Evolutionary conservation across 1,140 invertebrate genomes (phyloP), one percentile per base, ranked within the genome.

Genomic region (Eumeta japonica): DNA sequence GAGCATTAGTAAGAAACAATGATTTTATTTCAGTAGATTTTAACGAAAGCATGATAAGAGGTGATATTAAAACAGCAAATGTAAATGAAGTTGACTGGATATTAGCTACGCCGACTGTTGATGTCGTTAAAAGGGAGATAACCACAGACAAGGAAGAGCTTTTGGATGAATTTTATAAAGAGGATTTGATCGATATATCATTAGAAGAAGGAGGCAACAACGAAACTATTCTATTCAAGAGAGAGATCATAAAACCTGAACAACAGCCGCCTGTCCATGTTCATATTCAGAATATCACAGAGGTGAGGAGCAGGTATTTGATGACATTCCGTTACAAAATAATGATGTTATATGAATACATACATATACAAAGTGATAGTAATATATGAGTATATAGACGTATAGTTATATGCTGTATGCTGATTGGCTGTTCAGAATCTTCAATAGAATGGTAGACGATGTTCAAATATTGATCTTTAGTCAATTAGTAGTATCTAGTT

Each of bases 221-320:
- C 51, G 62, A 60, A 11, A 72, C 62, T 1, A 13, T 50, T 3
- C 34, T 77, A 24, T 72, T 60, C 35, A 77, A 77, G 42, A 57
- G 75, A 33, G 72, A 77, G 38, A 71, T 75, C 14, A 65, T 72
- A 24, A 63, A 62, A 19, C 64, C 66, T 2, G 67, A 75, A 17
- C 68, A 70, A 38, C 73, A 75, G 37, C 75, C 75, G 12, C 63
- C 67, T 3, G 73, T 77, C 3, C 60, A 71, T 50, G 75, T 77
- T 15, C 62, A 75, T 39, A 68, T 76, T 39, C 70, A 77, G 38
- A 77, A 77, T 51, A 71, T 77, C 31, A 73, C 73, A n/a, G 72
- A 75, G 60, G 75, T 75, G 39, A 24, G 18, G 33, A 9, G 5
- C 28, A 11, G 5, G 5, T 24, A n/a, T 7, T 24, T 24, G 20